Conservation (phyloP, 2,113 vertebrate species). For the Phyllopteryx taeniolatus region DNA sequence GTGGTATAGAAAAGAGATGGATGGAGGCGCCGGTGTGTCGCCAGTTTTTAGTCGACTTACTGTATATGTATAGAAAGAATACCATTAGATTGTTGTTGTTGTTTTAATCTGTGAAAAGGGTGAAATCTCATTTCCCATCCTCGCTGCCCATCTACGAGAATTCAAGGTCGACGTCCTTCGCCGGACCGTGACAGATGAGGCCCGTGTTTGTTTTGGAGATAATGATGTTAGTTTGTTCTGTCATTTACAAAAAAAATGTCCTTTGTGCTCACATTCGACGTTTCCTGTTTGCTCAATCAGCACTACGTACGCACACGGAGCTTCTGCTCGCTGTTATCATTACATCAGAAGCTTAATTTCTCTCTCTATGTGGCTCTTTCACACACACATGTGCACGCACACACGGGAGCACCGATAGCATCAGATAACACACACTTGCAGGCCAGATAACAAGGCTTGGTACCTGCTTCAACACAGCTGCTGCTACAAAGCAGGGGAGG, state of each 20-base stretch:
- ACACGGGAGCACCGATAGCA: neutral
- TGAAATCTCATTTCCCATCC: conserved; percentile 7
- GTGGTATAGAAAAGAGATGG: neutral
- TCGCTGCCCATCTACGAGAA: neutral
- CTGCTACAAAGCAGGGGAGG: conserved; percentile 5
- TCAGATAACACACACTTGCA: conserved; percentile 4
- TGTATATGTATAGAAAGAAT: neutral
- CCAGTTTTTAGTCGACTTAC: neutral
- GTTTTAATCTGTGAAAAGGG: neutral
- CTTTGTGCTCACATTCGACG: conserved; percentile 7
- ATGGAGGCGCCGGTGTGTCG: neutral
- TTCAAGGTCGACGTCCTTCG: conserved; percentile 5
- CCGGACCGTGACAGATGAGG: conserved; percentile 5
- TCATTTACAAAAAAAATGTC: conserved; percentile 4
- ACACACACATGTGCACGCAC: neutral
- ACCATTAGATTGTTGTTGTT: neutral
- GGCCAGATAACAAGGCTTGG: neutral
- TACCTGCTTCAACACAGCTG: conserved; percentile 9
- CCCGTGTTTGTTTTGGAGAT: conserved; percentile 10
- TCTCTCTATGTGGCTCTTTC: neutral
- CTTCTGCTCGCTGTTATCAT: neutral
- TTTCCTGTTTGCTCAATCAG: conserved; percentile 4
- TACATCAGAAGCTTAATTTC: neutral
- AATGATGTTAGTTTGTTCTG: conserved; percentile 13
- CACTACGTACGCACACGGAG: neutral